phyloP scores from a whole-genome alignment of 2,888 invertebrate genomes.

The Coenonympha arcania region DNA sequence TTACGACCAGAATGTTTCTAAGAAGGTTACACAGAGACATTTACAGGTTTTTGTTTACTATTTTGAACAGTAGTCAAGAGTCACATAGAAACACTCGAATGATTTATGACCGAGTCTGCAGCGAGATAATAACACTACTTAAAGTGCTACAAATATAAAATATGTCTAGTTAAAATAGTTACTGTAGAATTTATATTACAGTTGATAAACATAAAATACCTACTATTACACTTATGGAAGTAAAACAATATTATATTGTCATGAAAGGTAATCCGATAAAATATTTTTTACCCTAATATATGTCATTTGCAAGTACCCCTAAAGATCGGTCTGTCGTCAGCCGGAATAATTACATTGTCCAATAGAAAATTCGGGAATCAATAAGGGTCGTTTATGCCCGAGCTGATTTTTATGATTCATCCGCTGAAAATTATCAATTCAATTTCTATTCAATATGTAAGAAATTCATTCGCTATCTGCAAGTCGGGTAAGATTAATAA shows the following conservation, averaged over 20 bases:
- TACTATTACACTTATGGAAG: not conserved
- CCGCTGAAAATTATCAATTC: slow-evolving; percentile 43
- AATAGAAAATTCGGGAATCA: slow-evolving; percentile 16
- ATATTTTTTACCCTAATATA: slow-evolving; percentile 5
- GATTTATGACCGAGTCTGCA: no score
- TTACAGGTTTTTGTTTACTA: no score
- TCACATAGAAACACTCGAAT: no score
- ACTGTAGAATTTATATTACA: not conserved
- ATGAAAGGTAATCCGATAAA: slow-evolving; percentile 5
- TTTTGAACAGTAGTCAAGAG: no score
- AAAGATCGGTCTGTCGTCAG: slow-evolving; percentile 11
- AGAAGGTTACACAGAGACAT: no score
- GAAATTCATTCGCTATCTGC: slow-evolving; percentile 45
- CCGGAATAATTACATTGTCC: slow-evolving; percentile 14
- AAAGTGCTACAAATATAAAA: no score
- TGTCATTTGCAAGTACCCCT: slow-evolving; percentile 12
- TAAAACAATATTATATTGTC: not conserved
- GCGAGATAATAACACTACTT: no score
- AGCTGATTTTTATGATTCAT: slow-evolving; percentile 29
- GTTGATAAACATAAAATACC: not conserved
- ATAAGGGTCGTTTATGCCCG: slow-evolving; percentile 21
- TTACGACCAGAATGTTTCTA: no score
- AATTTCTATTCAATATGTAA: slow-evolving; percentile 55
- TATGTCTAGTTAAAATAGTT: not conserved
- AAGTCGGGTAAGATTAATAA: slow-evolving; percentile 62